These are phyloP conservation scores for Cerastoderma edule DNA, from an alignment of 2,888 invertebrate species.

Conservation along the genomic window DNA sequence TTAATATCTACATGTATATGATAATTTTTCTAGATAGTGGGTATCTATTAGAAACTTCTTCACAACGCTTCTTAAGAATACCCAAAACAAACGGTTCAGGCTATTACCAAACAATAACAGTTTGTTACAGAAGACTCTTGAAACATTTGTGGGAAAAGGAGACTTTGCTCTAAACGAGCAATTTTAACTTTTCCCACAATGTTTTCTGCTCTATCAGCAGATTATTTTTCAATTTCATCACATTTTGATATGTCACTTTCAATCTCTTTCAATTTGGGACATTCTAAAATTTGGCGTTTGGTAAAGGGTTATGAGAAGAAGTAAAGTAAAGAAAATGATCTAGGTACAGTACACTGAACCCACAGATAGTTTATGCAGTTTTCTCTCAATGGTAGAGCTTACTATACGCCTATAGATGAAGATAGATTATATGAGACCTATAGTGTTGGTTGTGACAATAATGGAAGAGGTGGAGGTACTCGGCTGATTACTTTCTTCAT, in stretches of 20 bases:
- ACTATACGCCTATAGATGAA: not conserved
- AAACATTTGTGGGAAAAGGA: not conserved
- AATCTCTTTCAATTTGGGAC: not conserved
- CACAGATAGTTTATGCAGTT: not conserved
- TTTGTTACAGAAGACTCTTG: no score
- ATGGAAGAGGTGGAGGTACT: slow-evolving; percentile 70
- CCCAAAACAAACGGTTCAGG: no score
- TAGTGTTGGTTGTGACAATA: slow-evolving; percentile 60
- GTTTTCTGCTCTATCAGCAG: not conserved
- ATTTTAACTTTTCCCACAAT: slow-evolving; percentile 6
- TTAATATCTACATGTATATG: no score
- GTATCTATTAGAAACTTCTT: no score
- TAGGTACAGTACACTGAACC: not conserved
- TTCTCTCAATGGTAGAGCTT: not conserved
- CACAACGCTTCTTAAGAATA: no score
- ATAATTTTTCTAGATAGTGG: no score
- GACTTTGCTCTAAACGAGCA: not conserved
- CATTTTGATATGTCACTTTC: not conserved
- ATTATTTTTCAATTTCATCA: not conserved
- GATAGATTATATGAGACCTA: not conserved
- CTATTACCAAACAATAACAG: no score
- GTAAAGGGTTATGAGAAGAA: not conserved
- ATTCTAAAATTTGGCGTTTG: not conserved
- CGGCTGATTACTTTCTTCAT: slow-evolving; percentile 86
- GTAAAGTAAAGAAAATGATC: not conserved